Base-by-base conservation (phyloP, 2,113 vertebrate species). In the Scartelaos histophorus region DNA sequence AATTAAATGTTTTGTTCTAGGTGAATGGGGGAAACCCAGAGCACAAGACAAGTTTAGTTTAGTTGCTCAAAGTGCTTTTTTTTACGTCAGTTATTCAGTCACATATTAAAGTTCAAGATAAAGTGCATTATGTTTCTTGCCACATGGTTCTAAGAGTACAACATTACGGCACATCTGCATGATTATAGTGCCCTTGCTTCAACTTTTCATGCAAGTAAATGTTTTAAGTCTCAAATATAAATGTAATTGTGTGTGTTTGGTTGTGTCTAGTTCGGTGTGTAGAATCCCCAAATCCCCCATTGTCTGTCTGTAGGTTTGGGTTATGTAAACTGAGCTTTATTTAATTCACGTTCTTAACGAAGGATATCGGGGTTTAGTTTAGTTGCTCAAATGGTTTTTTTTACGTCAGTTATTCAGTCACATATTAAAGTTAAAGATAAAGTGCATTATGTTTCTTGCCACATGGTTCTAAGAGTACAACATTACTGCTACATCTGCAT, bases 321-420 rank as follows among this genome's bases (percentile, higher is more conserved):
- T 64, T 64, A 7, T 64, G 34, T 64, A 21, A 64, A 64, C 61
- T n/a, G 29, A 2, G 34, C 19, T 64, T 64, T 38, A 64, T 64
- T 64, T n/a, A 38, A 64, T 16, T 38, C 29, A 43, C 43, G 29
- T 64, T 38, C 34, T 16, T 64, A 64, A 13, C 10, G 17, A 64
- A 38, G 19, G 61, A 64, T 64, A 43, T 64, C n/a, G 4, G 34
- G 61, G 61, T 43, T 64, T 64, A 64, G 61, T 25, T 58, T 58
- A 22, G 21, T 25, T 13, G 11, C 22, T n/a, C 0, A 58, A 58
- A 25, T 24, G 25, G 9, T 25, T 58, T 25, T n/a, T 25, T 58
- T 6, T 58, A 25, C 12, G 1, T 13, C 4, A 25, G 15, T 25
- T 25, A 58, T 24, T 57, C 21, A n/a, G 19, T 53, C 51, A 19